phyloP scores from a whole-genome alignment of 2,113 vertebrate species.

The Hemiscyllium ocellatum region DNA sequence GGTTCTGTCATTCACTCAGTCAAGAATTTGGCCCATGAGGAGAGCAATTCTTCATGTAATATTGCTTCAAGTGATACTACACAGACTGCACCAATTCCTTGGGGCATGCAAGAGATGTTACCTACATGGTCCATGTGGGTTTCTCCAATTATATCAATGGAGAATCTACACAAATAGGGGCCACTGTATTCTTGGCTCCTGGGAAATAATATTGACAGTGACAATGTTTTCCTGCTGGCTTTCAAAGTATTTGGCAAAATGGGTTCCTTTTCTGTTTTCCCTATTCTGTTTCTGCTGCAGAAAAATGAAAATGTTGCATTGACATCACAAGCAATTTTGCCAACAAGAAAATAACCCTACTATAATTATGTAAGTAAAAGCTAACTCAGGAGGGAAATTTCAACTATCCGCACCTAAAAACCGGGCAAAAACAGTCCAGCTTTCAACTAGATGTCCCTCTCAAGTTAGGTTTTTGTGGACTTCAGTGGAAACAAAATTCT shows the following conservation, averaged over 20 bases:
- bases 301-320: neutral
- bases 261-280: neutral
- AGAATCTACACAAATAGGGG: neutral
- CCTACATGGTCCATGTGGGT: neutral
- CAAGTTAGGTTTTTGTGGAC: neutral
- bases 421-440: neutral
- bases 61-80: neutral
- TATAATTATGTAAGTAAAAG: neutral
- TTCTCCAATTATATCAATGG: neutral
- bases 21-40: neutral
- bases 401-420: neutral
- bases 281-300: neutral
- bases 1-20: neutral
- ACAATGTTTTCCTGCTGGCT: neutral
- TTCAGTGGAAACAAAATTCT: neutral
- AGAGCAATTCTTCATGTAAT: neutral
- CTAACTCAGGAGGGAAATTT: neutral
- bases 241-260: neutral
- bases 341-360: neutral
- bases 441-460: neutral
- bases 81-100: neutral
- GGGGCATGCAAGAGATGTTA: neutral
- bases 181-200: neutral
- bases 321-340: neutral
- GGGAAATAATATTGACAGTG: neutral